Percentiles rank a stretch among this genome's conserved stretches.
These are phyloP conservation scores for Troides oblongomaculatus DNA, from an alignment of 2,888 invertebrate genomes.

Conservation along the genomic window DNA sequence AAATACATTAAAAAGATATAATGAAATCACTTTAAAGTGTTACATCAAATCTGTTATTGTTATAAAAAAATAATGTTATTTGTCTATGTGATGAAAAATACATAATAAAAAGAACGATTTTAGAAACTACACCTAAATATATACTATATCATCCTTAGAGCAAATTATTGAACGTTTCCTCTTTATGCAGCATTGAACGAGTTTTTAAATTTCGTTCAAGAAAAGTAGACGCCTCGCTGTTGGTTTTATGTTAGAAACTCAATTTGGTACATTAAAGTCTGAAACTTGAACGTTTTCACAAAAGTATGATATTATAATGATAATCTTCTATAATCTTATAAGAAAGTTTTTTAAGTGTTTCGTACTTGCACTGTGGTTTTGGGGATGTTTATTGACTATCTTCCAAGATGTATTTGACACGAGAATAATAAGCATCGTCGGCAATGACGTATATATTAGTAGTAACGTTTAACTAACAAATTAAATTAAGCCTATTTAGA, in stretches of 20 bases:
- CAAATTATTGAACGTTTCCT: background rate
- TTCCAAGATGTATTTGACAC: background rate
- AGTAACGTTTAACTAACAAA: background rate
- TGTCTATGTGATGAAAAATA: no score
- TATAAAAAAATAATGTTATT: no score
- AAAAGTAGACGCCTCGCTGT: conserved; percentile 5
- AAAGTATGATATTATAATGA: background rate
- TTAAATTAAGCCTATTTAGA: background rate
- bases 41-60: no score
- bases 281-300: conserved; percentile 8
- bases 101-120: no score
- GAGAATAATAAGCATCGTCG: background rate
- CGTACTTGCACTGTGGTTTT: background rate
- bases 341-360: background rate
- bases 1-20: no score
- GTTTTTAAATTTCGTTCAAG: background rate
- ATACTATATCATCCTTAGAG: no score
- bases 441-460: background rate
- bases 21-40: no score
- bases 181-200: background rate
- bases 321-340: background rate
- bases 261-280: conserved; percentile 7
- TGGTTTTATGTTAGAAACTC: conserved; percentile 14
- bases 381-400: background rate
- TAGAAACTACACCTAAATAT: no score